These are phyloP conservation scores for Bungarus multicinctus DNA, from an alignment of 2,113 vertebrate species.

Conservation along the genomic window DNA sequence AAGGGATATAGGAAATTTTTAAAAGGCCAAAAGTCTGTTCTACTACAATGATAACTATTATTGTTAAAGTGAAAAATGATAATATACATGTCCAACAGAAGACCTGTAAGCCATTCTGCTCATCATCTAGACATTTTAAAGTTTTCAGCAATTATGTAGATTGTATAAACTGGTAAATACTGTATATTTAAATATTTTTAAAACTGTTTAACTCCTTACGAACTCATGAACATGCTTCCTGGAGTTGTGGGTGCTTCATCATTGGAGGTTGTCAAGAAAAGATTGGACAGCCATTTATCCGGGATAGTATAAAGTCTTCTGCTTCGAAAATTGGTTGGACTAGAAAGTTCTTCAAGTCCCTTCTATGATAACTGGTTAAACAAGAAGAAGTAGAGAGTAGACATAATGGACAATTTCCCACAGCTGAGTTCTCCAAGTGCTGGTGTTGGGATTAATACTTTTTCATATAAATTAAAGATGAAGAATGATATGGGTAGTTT, in stretches of 20 bases:
- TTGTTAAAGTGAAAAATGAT: neutral
- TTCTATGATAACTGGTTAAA: neutral
- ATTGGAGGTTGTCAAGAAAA: neutral
- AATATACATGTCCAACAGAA: neutral
- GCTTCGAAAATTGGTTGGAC: neutral
- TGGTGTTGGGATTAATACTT: neutral
- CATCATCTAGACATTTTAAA: neutral
- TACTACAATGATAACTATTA: neutral
- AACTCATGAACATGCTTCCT: neutral
- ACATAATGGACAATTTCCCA: neutral
- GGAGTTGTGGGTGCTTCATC: neutral
- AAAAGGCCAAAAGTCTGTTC: neutral
- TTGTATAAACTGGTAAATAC: neutral
- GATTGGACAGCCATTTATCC: neutral
- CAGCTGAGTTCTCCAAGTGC: neutral
- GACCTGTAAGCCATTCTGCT: neutral
- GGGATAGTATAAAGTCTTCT: neutral
- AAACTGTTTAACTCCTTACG: neutral
- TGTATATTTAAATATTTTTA: neutral
- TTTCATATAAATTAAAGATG: neutral
- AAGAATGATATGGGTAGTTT: neutral
- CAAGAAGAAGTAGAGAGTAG: neutral
- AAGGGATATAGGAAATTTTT: neutral
- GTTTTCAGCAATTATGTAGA: neutral
- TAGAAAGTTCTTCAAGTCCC: neutral